Conservation (phyloP, 2,797 vertebrate genomes). For the Lemur catta region DNA sequence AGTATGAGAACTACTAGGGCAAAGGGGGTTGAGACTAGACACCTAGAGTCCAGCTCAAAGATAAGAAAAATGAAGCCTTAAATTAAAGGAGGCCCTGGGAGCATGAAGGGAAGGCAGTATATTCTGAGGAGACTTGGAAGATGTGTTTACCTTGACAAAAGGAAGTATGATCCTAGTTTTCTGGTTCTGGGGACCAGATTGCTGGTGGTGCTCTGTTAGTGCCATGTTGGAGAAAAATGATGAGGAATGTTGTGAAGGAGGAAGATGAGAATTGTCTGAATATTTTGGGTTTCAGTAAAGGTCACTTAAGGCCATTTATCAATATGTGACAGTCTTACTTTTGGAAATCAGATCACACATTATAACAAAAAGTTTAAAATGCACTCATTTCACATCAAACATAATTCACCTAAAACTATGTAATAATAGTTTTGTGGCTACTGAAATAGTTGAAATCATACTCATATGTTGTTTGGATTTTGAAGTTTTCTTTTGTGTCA, state of each 20-base stretch:
- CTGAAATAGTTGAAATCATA: neutral
- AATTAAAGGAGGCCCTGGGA: neutral
- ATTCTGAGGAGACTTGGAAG: neutral
- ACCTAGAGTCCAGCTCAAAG: neutral
- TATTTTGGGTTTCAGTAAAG: neutral
- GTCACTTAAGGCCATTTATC: neutral
- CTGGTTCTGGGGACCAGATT: neutral
- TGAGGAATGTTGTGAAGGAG: neutral
- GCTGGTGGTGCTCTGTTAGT: accelerated
- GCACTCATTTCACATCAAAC: neutral
- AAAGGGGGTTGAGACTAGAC: neutral
- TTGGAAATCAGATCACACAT: neutral
- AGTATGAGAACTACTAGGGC: neutral
- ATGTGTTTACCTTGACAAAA: neutral
- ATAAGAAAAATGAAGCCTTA: neutral
- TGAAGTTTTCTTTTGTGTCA: neutral
- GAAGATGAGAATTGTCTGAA: neutral
- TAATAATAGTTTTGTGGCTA: neutral
- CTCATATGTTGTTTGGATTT: neutral
- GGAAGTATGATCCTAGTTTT: neutral
- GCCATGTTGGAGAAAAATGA: neutral
- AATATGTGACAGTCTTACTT: neutral
- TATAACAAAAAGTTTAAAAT: neutral
- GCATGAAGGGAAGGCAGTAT: neutral
- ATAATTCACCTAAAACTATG: neutral